Evolutionary conservation across 2,888 invertebrate genomes (phyloP).

Genomic region (Heliconius cydno): DNA sequence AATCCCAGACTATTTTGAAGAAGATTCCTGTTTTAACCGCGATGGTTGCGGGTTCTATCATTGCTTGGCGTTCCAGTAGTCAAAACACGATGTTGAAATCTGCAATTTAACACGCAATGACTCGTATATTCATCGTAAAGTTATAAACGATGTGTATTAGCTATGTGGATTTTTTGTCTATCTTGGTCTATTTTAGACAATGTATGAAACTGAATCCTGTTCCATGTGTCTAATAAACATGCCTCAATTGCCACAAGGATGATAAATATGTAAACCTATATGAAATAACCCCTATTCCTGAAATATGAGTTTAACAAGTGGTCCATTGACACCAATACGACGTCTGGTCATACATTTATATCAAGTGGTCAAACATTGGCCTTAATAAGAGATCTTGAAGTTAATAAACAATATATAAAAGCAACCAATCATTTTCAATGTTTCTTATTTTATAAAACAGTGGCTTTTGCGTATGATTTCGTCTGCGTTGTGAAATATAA

Average conservation of each 20-base stretch:
- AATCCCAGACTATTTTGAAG: no score
- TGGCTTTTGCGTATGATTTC: neutral
- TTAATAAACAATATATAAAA: slow-evolving; percentile 34
- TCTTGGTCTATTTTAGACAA: neutral
- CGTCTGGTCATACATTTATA: slow-evolving; percentile 27
- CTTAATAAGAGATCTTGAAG: slow-evolving; percentile 37
- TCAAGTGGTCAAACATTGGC: slow-evolving; percentile 40
- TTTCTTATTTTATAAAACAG: slow-evolving; percentile 24
- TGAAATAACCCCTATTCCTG: slow-evolving; percentile 3
- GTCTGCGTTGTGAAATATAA: neutral
- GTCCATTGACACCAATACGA: slow-evolving; percentile 37
- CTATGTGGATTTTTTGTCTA: neutral
- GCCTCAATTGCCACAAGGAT: neutral
- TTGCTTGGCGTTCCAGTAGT: neutral
- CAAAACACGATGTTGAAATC: neutral
- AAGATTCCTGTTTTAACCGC: neutral
- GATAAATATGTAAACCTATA: slow-evolving; percentile 5
- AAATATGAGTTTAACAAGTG: slow-evolving; percentile 35
- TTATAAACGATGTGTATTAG: neutral
- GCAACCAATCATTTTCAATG: slow-evolving; percentile 30
- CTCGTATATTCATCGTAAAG: neutral
- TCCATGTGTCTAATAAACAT: neutral
- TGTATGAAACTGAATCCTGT: neutral
- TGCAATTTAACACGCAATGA: neutral
- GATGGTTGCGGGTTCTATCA: neutral